Base-by-base conservation (phyloP, 2,888 invertebrate species). In the Melanotus villosus region DNA sequence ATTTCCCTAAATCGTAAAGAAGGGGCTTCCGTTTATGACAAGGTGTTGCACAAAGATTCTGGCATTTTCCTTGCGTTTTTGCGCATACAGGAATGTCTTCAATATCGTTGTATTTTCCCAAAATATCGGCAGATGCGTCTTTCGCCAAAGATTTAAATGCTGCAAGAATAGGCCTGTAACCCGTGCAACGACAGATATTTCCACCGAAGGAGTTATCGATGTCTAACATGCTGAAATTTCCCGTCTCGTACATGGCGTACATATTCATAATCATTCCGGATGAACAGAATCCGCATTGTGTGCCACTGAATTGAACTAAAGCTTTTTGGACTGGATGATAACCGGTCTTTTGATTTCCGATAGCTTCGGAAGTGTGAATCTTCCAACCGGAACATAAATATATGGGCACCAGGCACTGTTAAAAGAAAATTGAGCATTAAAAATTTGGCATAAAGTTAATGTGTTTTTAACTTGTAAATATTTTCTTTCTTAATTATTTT, bases 261-360 rank as follows among this genome's bases (percentile, higher is more conserved):
- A 92, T 92, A 76, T 89, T 89, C 92, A 92, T 92, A 36, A 93
- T 88, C 90, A 92, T 93, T 7, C 92, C 93, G 0, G 93, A 90
- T 18, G 90, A 90, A 79, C 93, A 93, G 79, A 87, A 90, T 0
- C 92, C 92, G 77, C 92, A 92, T 79, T 92, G 92, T 0, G 89
- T 87, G 0, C 91, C 92, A 77, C 90, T 89, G 75, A 88, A 85
- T 19, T 87, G 83, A 0, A 89, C 90, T 16, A 92, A 81, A 0
- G 86, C 82, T 57, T 85, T 84, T 77, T 92, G 92, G 7, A 93
- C 84, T 0, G 86, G 83, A 76, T 92, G 90, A 79, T 91, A 91
- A 0, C 91, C 91, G 1, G 82, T 83, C 64, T 84, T 83, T 58
- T 86, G 85, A 78, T 88, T 88, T 1, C 93, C 92, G 10, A 93